phyloP scores from a whole-genome alignment of 2,888 invertebrate species.

The Morpho achilles region DNA sequence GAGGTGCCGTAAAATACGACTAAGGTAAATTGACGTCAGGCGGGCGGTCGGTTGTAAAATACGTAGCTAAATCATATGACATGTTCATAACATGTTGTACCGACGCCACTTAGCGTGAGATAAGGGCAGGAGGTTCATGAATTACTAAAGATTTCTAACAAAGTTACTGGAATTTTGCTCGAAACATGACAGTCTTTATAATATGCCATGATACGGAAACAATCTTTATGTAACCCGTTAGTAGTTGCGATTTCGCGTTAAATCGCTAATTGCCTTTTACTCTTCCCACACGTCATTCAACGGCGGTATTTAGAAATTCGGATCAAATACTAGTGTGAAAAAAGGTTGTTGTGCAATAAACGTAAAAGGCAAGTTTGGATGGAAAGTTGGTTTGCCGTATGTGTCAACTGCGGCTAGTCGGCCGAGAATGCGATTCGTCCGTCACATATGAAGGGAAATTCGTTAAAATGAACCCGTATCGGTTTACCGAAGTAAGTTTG shows the following conservation, averaged over 20 bases:
- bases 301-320: slow-evolving; percentile 33
- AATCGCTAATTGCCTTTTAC: slow-evolving; percentile 33
- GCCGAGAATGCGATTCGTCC: slow-evolving; percentile 9
- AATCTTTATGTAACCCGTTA: slow-evolving; percentile 18
- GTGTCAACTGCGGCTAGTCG: slow-evolving; percentile 14
- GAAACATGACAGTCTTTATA: no score
- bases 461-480: background rate
- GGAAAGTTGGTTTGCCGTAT: slow-evolving; percentile 33
- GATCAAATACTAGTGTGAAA: slow-evolving; percentile 33
- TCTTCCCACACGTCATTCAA: slow-evolving; percentile 29
- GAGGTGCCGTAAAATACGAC: no score
- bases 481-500: no score
- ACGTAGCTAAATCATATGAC: no score
- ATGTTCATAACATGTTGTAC: no score
- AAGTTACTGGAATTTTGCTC: no score
- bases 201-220: no score
- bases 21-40: no score
- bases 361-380: slow-evolving; percentile 28
- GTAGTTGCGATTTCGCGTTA: slow-evolving; percentile 26
- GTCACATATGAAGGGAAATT: slow-evolving; percentile 9
- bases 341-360: slow-evolving; percentile 33
- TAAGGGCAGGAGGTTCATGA: no score
- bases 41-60: no score
- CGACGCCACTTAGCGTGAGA: no score
- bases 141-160: no score